Percentiles rank a stretch among this genome's conserved stretches.
Conservation (phyloP, 2,113 vertebrate species). For the Lichenostomus cassidix region DNA sequence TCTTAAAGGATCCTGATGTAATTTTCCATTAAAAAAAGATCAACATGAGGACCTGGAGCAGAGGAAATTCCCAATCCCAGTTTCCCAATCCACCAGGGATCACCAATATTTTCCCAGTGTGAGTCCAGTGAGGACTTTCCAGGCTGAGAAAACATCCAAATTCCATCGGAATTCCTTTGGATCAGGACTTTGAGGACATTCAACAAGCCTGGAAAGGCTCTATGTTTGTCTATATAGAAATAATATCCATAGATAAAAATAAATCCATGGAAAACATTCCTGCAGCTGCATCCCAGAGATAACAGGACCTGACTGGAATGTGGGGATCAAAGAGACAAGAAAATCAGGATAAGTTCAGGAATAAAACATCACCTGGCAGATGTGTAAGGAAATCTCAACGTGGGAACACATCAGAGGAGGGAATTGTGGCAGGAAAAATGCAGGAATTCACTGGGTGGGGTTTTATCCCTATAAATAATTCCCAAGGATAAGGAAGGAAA, state of each 20-base stretch:
- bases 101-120: background rate
- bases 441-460: background rate
- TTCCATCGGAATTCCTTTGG: background rate
- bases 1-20: background rate
- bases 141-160: background rate
- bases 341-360: no score
- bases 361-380: background rate
- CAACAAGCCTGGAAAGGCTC: background rate
- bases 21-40: no score
- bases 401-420: no score
- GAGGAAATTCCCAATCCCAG: background rate
- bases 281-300: background rate
- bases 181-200: background rate
- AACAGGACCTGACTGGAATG: background rate
- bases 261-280: background rate
- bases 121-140: no score
- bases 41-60: rapidly evolving
- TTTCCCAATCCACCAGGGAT: background rate
- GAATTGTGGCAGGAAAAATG: background rate
- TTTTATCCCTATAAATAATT: background rate
- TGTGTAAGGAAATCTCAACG: background rate
- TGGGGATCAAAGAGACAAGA: background rate
- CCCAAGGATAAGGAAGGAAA: background rate
- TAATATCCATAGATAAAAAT: background rate
- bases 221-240: no score